phyloP scores from a whole-genome alignment of 2,888 invertebrate species.

The Drosophila testacea region DNA sequence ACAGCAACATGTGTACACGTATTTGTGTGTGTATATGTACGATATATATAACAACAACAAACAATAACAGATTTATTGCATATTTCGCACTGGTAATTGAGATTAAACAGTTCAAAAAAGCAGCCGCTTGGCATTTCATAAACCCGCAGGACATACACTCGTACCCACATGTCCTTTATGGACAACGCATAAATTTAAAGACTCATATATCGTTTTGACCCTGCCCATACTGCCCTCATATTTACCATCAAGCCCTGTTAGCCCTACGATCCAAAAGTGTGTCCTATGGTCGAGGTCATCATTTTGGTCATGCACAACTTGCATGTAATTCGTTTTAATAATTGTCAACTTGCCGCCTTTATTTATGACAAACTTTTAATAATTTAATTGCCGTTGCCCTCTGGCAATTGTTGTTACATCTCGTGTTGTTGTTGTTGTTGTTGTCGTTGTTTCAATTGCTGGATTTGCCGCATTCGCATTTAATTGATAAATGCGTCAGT shows the following conservation, averaged over 20 bases:
- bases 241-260: conserved; percentile 25
- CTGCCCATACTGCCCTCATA: conserved; percentile 17
- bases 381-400: conserved; percentile 71
- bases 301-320: conserved; percentile 53
- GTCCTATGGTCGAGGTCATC: conserved; percentile 43
- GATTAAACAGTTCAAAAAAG: conserved; percentile 81
- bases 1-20: conserved; percentile 18
- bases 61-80: conserved; percentile 81
- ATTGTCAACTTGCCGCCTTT: conserved; percentile 73
- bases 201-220: conserved; percentile 62
- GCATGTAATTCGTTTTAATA: conserved; percentile 78
- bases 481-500: conserved; percentile 74
- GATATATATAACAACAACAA: conserved; percentile 55
- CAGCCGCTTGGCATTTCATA: conserved; percentile 77
- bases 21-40: conserved; percentile 23
- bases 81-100: conserved; percentile 80
- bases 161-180: conserved; percentile 48
- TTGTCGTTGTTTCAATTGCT: conserved; percentile 46
- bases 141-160: conserved; percentile 58
- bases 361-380: conserved; percentile 79
- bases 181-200: conserved; percentile 70
- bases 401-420: conserved; percentile 36
- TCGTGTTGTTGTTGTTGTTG: conserved; percentile 32
- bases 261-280: conserved; percentile 1
- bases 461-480: conserved; percentile 75